These are phyloP conservation scores for Matsumyia berberina DNA, from an alignment of 2,888 invertebrate genomes.

Conservation along the genomic window DNA sequence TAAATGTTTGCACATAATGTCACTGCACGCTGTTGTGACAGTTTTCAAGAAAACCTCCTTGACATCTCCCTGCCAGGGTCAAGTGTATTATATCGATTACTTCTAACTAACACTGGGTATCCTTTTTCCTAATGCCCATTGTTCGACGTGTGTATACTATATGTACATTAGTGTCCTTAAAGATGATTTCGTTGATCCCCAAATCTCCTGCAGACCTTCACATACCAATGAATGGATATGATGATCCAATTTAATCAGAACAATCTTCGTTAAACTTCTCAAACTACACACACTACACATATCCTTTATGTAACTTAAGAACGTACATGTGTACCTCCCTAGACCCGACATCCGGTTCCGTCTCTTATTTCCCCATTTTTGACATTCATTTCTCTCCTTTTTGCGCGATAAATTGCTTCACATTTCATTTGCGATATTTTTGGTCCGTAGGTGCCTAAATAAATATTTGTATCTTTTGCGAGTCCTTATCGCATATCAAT, in stretches of 20 bases:
- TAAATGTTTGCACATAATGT: constrained; percentile 32
- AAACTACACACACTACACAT: neutral
- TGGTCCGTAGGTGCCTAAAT: constrained; percentile 41
- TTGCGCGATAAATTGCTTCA: constrained; percentile 23
- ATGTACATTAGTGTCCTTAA: constrained; percentile 8
- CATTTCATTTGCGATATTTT: constrained; percentile 36
- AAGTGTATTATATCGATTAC: constrained; percentile 7
- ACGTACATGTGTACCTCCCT: neutral
- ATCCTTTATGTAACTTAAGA: neutral
- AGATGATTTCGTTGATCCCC: constrained; percentile 3
- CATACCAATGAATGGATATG: neutral
- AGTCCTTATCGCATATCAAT: constrained; percentile 52
- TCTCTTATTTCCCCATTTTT: neutral
- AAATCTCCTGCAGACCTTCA: neutral
- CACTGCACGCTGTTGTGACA: constrained; percentile 8
- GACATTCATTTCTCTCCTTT: constrained; percentile 8
- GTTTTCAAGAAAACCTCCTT: constrained; percentile 10
- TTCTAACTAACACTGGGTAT: neutral
- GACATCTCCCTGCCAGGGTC: constrained; percentile 7
- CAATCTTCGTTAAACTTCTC: neutral
- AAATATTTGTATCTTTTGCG: constrained; percentile 49
- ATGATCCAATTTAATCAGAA: constrained; percentile 11
- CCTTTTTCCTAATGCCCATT: constrained; percentile 12
- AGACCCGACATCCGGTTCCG: neutral
- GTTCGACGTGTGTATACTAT: constrained; percentile 1